phyloP scores from a whole-genome alignment of 2,113 vertebrate genomes.

The Sialia sialis region DNA sequence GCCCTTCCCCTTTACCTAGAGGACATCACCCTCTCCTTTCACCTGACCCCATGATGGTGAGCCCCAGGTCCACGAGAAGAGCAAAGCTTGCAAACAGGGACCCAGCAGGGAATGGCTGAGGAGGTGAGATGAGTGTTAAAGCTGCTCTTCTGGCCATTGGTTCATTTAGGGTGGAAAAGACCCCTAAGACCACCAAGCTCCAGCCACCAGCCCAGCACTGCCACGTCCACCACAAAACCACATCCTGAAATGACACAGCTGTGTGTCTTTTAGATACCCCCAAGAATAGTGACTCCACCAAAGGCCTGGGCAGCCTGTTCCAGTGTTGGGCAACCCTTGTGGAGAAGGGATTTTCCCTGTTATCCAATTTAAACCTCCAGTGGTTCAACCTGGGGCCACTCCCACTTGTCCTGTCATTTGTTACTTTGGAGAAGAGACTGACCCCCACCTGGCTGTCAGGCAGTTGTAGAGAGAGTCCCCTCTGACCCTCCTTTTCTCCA shows the following conservation, averaged over 20 bases:
- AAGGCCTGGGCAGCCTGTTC: neutral
- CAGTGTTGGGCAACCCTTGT: neutral
- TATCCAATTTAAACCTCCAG: fast-evolving
- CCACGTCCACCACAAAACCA: neutral
- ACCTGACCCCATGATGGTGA: neutral
- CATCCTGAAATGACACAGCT: neutral
- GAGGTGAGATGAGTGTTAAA: neutral
- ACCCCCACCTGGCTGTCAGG: neutral
- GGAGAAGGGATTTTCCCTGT: neutral
- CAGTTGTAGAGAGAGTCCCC: neutral
- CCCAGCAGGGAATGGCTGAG: neutral
- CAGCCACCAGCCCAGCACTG: neutral
- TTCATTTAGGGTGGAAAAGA: neutral
- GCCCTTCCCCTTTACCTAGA: neutral
- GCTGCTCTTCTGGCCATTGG: neutral
- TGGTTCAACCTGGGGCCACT: neutral
- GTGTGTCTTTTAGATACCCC: neutral
- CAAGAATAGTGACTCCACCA: neutral
- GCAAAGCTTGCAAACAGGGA: neutral
- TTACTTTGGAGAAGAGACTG: neutral
- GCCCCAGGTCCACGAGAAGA: neutral
- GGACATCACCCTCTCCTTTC: neutral
- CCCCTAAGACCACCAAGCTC: neutral
- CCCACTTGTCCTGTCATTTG: neutral
- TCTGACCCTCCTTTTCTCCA: neutral